A percentile compares a stretch with the other conserved stretches of the same genome.
phyloP scores from a whole-genome alignment of 2,113 vertebrate genomes.

The Mus pahari region DNA sequence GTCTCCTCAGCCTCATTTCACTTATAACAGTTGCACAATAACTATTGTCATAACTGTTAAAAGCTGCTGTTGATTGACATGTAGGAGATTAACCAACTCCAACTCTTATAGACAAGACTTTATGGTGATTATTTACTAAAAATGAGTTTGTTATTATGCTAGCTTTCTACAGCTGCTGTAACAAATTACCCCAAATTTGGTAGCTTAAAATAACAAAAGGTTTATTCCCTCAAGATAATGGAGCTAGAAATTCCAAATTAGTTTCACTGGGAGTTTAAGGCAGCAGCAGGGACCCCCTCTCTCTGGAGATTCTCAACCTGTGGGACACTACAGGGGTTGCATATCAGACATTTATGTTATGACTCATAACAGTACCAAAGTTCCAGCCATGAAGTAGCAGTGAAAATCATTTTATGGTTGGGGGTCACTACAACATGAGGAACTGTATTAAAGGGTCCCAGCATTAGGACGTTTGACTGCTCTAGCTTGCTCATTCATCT shows the following conservation, averaged over 20 bases:
- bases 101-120: background rate
- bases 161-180: background rate
- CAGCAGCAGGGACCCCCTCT: background rate
- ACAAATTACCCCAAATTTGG: background rate
- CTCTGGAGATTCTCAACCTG: background rate
- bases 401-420: background rate
- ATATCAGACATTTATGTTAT: background rate
- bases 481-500: background rate
- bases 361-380: background rate
- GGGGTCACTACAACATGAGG: background rate
- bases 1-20: background rate
- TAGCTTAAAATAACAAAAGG: background rate
- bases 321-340: background rate
- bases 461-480: too few relatives aligned
- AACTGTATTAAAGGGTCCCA: background rate
- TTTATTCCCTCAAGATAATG: background rate
- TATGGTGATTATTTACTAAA: background rate
- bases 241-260: background rate
- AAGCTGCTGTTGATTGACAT: background rate
- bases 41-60: background rate
- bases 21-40: conserved; percentile 26
- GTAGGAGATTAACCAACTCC: background rate
- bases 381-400: background rate
- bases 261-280: background rate
- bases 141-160: background rate